Conservation (phyloP, 2,113 vertebrate species). For the Pelecanus crispus region DNA sequence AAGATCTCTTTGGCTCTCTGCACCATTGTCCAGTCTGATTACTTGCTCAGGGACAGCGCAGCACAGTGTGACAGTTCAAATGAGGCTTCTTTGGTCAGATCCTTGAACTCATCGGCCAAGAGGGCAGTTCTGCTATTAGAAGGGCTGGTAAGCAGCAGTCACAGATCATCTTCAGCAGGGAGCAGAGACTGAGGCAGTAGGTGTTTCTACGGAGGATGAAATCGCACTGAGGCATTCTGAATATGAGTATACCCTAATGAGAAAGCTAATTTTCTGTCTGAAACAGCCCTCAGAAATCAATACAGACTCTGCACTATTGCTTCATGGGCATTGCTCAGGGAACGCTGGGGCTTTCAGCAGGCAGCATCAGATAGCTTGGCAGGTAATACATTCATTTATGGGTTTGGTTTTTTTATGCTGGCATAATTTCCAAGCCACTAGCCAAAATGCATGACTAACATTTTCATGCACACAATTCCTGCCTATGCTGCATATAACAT, state of each 20-base stretch:
- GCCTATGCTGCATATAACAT: conserved; percentile 16
- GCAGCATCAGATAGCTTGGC: background rate
- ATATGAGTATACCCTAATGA: background rate
- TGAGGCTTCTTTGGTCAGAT: background rate
- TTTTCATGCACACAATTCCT: conserved; percentile 14
- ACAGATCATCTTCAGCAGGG: background rate
- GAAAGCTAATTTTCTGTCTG: background rate
- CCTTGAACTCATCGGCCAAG: background rate
- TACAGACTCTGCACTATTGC: background rate
- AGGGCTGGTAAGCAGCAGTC: background rate
- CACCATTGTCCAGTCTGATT: background rate
- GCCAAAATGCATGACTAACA: conserved; percentile 10
- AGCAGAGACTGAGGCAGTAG: background rate
- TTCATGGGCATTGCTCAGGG: background rate
- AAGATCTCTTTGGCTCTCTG: background rate
- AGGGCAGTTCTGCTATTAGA: background rate
- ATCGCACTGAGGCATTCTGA: conserved; percentile 2
- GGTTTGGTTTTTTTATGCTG: background rate
- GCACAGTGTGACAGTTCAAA: background rate
- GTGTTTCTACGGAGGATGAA: background rate
- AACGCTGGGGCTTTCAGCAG: background rate
- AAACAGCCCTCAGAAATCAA: conserved; percentile 10
- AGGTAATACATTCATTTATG: background rate
- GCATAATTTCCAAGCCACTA: conserved; percentile 20
- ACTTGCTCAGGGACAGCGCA: background rate